Evolutionary conservation across 2,888 invertebrate genomes (phyloP).

Genomic region (Microplitis deprimator): DNA sequence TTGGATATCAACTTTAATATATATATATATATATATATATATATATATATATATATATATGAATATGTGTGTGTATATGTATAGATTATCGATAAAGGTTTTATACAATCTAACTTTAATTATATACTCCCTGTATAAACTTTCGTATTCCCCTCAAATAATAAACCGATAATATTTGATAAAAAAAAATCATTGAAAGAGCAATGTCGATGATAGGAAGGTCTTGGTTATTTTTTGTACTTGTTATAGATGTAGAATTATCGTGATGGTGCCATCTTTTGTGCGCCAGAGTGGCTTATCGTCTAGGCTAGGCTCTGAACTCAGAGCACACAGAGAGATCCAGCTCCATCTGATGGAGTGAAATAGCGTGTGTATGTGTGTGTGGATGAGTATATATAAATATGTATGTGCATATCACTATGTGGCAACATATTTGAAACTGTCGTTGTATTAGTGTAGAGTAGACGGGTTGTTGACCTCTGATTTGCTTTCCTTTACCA

Average conservation of each 20-base stretch:
- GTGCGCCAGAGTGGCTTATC: slow-evolving; percentile 8
- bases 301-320: slow-evolving; percentile 59
- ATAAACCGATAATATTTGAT: slow-evolving; percentile 8
- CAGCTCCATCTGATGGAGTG: slow-evolving; percentile 64
- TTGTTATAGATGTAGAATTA: slow-evolving; percentile 12
- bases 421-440: slow-evolving; percentile 31
- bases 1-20: slow-evolving; percentile 42
- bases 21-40: not conserved
- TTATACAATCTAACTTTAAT: slow-evolving; percentile 2
- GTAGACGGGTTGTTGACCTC: slow-evolving; percentile 69
- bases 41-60: not conserved
- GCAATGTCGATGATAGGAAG: slow-evolving; percentile 16
- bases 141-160: slow-evolving; percentile 4
- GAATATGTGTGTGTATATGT: not conserved
- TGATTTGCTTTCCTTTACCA: slow-evolving; percentile 60
- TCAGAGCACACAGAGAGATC: slow-evolving; percentile 48
- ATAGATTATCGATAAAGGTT: not conserved
- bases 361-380: slow-evolving; percentile 50
- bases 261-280: slow-evolving; percentile 32
- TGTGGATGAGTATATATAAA: slow-evolving; percentile 41
- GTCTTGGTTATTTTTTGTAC: not conserved
- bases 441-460: slow-evolving; percentile 49
- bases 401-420: slow-evolving; percentile 36
- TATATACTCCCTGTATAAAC: not conserved
- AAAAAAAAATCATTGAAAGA: slow-evolving; percentile 9